Percentiles rank a stretch among this genome's conserved stretches.
Evolutionary conservation across 30 jellyfish, hydroid and myxozoan species (phyloP).

Genomic region (Catostylus mosaicus): DNA sequence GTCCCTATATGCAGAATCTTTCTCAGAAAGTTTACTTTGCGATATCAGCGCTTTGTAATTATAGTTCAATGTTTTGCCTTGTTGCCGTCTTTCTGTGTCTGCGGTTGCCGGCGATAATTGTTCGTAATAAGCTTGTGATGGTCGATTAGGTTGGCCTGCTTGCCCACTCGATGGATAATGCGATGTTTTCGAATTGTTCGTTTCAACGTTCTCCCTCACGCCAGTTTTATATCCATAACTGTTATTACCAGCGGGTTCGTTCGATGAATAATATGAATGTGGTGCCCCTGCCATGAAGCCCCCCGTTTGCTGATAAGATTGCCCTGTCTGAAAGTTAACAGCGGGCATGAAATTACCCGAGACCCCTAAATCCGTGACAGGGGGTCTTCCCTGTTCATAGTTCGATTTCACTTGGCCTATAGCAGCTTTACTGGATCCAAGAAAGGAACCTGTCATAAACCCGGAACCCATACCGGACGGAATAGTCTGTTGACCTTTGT

Average conservation of each 20-base stretch:
- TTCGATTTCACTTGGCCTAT: constrained; percentile 20
- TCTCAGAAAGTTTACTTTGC: constrained; percentile 51
- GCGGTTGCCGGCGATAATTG: constrained; percentile 71
- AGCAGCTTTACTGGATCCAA: constrained; percentile 32
- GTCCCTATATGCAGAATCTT: constrained; percentile 62
- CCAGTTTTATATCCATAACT: constrained; percentile 15
- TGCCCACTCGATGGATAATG: constrained; percentile 13
- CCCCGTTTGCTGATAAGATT: constrained; percentile 55
- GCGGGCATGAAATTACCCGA: constrained; percentile 76
- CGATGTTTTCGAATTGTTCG: constrained; percentile 37
- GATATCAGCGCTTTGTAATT: constrained; percentile 19
- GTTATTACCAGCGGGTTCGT: constrained; percentile 45
- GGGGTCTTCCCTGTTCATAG: constrained; percentile 57
- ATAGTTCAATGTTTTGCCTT: constrained; percentile 23
- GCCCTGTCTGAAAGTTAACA: constrained; percentile 73
- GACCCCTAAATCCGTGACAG: constrained; percentile 49
- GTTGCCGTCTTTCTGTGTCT: constrained; percentile 53
- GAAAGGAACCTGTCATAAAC: constrained; percentile 73
- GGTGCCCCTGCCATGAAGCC: constrained; percentile 73
- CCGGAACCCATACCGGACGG: constrained; percentile 74
- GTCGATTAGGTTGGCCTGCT: constrained; percentile 4
- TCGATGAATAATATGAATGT: constrained; percentile 33
- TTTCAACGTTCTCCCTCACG: constrained; percentile 1
- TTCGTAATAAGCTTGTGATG: constrained; percentile 46
- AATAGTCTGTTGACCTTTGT: constrained; percentile 21